phyloP scores from a whole-genome alignment of 2,113 vertebrate genomes.

The Vulpes ferrilata region DNA sequence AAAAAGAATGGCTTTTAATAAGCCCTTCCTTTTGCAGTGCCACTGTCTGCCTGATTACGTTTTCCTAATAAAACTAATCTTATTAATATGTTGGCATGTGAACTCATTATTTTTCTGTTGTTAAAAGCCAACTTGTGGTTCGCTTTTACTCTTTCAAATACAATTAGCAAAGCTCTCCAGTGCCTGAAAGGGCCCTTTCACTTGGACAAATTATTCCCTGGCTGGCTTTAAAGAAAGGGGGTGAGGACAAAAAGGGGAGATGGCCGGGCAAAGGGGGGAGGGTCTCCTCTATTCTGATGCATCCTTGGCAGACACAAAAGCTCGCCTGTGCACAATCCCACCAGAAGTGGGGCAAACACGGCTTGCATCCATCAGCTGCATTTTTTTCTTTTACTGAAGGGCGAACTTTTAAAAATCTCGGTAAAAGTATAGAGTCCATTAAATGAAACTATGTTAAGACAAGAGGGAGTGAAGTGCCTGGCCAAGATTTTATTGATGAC shows the following conservation, averaged over 20 bases:
- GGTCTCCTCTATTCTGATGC: constrained; percentile 68
- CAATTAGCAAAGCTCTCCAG: constrained; percentile 89
- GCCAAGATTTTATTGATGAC: constrained; percentile 76
- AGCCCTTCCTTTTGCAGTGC: neutral
- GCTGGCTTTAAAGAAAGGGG: constrained; percentile 68
- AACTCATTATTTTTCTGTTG: constrained; percentile 79
- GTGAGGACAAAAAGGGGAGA: neutral
- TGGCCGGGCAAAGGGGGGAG: neutral
- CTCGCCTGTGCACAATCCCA: constrained; percentile 78
- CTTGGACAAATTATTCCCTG: constrained; percentile 88
- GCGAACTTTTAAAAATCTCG: constrained; percentile 65
- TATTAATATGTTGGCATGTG: constrained; percentile 83
- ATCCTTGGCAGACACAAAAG: constrained; percentile 84
- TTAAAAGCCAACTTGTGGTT: constrained; percentile 84
- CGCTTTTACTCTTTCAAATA: constrained; percentile 87
- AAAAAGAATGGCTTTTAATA: neutral
- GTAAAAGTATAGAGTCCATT: constrained; percentile 72
- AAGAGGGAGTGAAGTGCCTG: constrained; percentile 68
- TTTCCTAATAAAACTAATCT: constrained; percentile 82
- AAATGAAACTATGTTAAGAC: constrained; percentile 76
- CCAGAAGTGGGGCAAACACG: constrained; percentile 69
- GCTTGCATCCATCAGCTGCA: constrained; percentile 48
- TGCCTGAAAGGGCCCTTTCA: constrained; percentile 89
- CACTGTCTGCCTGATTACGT: constrained; percentile 70
- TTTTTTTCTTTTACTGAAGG: constrained; percentile 65